phyloP scores from a whole-genome alignment of 2,113 vertebrate species.

The Cephalopholis sonnerati region DNA sequence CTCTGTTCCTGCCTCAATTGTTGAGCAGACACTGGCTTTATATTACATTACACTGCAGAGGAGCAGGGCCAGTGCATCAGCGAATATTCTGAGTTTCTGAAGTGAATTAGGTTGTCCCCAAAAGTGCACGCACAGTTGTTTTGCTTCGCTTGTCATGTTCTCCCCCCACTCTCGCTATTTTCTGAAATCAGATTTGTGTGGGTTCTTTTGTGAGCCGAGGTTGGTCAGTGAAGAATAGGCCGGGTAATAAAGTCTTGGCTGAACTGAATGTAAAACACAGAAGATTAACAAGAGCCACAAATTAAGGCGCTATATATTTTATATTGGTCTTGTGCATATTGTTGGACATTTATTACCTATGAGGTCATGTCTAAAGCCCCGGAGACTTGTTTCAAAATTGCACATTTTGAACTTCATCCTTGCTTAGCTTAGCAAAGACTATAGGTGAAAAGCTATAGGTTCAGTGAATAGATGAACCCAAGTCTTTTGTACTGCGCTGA shows the following conservation, averaged over 20 bases:
- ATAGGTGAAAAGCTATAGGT: constrained; percentile 19
- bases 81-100: constrained; percentile 81
- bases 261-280: constrained; percentile 56
- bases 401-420: constrained; percentile 17
- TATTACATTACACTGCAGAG: constrained; percentile 77
- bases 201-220: constrained; percentile 74
- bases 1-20: constrained; percentile 77
- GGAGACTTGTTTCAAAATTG: constrained; percentile 12
- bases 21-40: constrained; percentile 78
- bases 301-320: constrained; percentile 48
- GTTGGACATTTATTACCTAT: constrained; percentile 50
- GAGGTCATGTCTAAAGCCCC: constrained; percentile 59
- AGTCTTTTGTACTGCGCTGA: constrained; percentile 31
- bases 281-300: constrained; percentile 72
- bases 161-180: constrained; percentile 61
- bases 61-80: constrained; percentile 77
- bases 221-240: constrained; percentile 68
- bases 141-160: constrained; percentile 74
- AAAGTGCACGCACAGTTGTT: constrained; percentile 79
- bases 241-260: constrained; percentile 67
- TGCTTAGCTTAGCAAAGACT: constrained; percentile 8
- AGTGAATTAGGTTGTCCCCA: constrained; percentile 82
- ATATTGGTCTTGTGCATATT: constrained; percentile 46
- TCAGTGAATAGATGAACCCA: constrained; percentile 6
- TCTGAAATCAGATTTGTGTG: constrained; percentile 79